Evolutionary conservation across 2,113 vertebrate species (phyloP).

Genomic region (Mastomys coucha): DNA sequence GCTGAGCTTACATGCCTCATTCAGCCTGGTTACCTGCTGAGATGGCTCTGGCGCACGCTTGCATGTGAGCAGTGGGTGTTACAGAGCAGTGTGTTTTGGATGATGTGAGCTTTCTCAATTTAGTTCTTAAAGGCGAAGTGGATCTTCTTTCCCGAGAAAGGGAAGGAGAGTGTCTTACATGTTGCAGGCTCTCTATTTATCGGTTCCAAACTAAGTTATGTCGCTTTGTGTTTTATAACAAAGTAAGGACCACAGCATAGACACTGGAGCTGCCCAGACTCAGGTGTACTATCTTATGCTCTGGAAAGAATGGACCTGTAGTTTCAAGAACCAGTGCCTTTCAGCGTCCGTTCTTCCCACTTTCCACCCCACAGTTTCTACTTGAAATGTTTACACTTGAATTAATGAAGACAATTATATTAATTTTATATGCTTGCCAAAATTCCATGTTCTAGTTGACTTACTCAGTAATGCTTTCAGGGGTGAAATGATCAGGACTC

Average conservation of each 20-base stretch:
- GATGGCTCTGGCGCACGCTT: neutral
- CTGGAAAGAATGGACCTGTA: neutral
- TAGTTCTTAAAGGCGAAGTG: neutral
- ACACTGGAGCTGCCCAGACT: neutral
- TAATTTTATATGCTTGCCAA: neutral
- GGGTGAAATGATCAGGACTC: neutral
- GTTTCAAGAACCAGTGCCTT: neutral
- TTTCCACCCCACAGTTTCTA: neutral
- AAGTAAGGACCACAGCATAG: neutral
- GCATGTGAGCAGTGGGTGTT: neutral
- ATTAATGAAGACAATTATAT: neutral
- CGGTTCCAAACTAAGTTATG: neutral
- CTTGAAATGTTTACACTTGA: constrained; percentile 13
- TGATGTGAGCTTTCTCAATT: neutral
- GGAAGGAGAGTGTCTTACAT: neutral
- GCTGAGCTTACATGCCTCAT: neutral
- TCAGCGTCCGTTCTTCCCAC: neutral
- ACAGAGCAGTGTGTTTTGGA: neutral
- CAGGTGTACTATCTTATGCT: neutral
- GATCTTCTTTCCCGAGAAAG: neutral
- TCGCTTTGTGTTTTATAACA: neutral
- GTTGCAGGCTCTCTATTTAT: neutral
- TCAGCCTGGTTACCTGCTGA: neutral
- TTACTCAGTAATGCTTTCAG: constrained; percentile 3
- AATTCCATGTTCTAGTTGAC: neutral